These are phyloP conservation scores for Chaitophorus viminalis DNA, from an alignment of 2,888 invertebrate species.

Conservation along the genomic window DNA sequence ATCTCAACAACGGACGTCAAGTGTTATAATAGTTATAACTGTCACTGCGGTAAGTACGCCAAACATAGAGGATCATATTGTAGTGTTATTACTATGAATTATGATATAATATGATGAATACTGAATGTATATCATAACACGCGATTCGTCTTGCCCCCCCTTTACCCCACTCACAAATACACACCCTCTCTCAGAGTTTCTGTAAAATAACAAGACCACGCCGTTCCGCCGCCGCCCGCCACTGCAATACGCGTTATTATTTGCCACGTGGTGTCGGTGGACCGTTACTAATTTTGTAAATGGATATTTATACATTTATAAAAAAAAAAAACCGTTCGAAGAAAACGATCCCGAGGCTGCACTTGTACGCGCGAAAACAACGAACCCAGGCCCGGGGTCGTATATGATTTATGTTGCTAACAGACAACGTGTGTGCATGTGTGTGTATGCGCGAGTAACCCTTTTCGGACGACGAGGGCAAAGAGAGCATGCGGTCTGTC, in stretches of 20 bases:
- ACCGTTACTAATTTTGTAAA: constrained; percentile 32
- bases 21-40: too few species aligned
- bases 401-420: constrained; percentile 37
- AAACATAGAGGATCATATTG: too few species aligned
- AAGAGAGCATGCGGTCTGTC: background rate
- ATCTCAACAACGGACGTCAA: too few species aligned
- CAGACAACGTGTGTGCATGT: background rate
- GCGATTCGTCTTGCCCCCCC: too few species aligned
- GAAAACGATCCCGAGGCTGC: background rate
- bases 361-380: background rate
- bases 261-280: background rate
- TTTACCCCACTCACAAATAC: too few species aligned
- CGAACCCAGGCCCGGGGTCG: background rate
- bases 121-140: too few species aligned
- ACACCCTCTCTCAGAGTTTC: too few species aligned
- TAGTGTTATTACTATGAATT: too few species aligned
- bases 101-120: too few species aligned
- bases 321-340: background rate
- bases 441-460: constrained; percentile 17
- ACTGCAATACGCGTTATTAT: background rate
- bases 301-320: background rate
- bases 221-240: too few species aligned
- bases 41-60: too few species aligned
- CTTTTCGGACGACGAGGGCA: constrained; percentile 33
- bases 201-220: too few species aligned